Evolutionary conservation across 1,140 invertebrate genomes (phyloP).

Genomic region (Cotesia vestalis): DNA sequence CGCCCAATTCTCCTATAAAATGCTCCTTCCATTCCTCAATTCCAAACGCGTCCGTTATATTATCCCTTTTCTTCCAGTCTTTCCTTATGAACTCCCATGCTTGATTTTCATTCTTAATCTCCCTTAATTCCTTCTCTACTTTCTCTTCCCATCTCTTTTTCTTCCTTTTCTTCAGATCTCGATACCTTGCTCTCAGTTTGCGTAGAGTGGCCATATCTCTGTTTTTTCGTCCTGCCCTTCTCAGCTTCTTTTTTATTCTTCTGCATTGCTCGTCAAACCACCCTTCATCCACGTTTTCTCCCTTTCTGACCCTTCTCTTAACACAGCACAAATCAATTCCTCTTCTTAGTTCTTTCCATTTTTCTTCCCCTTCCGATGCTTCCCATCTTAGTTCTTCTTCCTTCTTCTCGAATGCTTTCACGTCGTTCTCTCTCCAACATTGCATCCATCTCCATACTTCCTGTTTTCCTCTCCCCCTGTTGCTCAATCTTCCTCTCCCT

Average conservation of each 20-base stretch:
- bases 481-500: background rate
- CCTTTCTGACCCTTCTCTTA: background rate
- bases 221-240: too few relatives aligned
- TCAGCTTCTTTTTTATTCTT: background rate
- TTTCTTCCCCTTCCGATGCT: background rate
- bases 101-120: background rate
- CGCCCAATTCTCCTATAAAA: too few relatives aligned
- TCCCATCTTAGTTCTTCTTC: too few relatives aligned
- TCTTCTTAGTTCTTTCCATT: background rate
- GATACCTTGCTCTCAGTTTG: background rate
- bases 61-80: too few relatives aligned
- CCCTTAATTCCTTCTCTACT: slow-evolving; percentile 2
- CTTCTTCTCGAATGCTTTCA: too few relatives aligned
- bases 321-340: background rate
- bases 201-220: background rate
- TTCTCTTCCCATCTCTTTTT: slow-evolving; percentile 4
- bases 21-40: too few relatives aligned
- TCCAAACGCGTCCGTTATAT: too few relatives aligned
- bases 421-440: too few relatives aligned
- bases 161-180: background rate
- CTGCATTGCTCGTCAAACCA: background rate
- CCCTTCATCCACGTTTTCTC: background rate
- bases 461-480: too few relatives aligned
- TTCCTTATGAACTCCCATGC: too few relatives aligned
- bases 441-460: too few relatives aligned